Evolutionary conservation across 1,140 invertebrate species (phyloP), one percentile per base, ranked within the genome.

Genomic region (Drosophila simulans): DNA sequence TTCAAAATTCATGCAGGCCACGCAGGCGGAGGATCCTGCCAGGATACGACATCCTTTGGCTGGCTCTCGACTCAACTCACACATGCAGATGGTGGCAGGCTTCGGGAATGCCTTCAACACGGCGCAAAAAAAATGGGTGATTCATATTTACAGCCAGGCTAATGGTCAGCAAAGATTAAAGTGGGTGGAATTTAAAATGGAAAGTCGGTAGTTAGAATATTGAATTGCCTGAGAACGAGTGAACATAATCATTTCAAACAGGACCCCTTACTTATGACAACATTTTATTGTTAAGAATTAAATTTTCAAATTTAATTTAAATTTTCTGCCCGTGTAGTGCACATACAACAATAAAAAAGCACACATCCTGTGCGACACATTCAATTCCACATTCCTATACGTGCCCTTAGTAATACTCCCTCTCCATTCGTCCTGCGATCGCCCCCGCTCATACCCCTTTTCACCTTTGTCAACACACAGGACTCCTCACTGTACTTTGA

Each of bases 1-100:
- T 86, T 88, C 80, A 69, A 86, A 86, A 86, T 86, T 88, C 82
- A 88, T 82, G 74, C 78, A 86, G 62, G 77, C 81, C 80, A 84
- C 72, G 72, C 69, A 70, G 69, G 39, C 60, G 56, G 27, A 37
- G 52, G 17, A 46, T 31, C 31, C 31, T 31, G 31, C 56, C 42
- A 45, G 40, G 42, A 60, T 31, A 37, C 37, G 20, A 48, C 55
- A 76, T 72, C 59, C 76, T 88, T 68, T 27, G 60, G 45, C 46
- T 65, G 64, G 46, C 45, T 45, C 27, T 34, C 46, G 11, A 3
- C 17, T 48, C 27, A 12, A 58, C 52, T 79, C 72, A 80, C 81
- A 70, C 72, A 85, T 85, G 82, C 68, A 81, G 81, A 85, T 85
- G 72, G 63, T 76, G 40, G 35, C 40, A 48, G n/a, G 53, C 52